Evolutionary conservation across 1,140 invertebrate genomes (phyloP).

Genomic region (Andrena cerasifolii): DNA sequence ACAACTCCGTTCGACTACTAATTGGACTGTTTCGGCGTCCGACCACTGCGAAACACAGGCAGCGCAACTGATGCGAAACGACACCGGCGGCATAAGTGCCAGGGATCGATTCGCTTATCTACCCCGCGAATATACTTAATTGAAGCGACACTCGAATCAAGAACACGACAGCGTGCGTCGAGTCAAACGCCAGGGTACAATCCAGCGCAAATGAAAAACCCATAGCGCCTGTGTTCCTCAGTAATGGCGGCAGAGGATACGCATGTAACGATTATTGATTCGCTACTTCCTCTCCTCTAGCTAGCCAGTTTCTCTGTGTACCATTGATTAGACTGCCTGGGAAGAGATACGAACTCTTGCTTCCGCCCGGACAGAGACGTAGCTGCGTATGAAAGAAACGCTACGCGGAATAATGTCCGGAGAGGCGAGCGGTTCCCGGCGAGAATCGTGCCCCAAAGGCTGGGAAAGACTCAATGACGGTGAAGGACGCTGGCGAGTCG

Average conservation of each 20-base stretch:
- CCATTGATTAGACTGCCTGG: too few relatives aligned
- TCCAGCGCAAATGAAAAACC: constrained; percentile 51
- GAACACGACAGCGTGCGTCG: constrained; percentile 36
- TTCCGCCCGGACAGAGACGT: too few relatives aligned
- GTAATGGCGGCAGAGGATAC: constrained; percentile 14
- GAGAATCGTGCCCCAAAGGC: constrained; percentile 5
- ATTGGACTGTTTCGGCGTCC: constrained; percentile 39
- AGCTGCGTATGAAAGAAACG: too few relatives aligned
- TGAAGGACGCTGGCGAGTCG: constrained; percentile 26
- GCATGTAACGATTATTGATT: constrained; percentile 41
- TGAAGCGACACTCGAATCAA: constrained; percentile 46
- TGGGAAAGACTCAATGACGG: constrained; percentile 4
- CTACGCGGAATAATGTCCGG: too few relatives aligned
- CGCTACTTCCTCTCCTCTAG: constrained; percentile 14
- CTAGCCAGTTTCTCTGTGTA: not conserved
- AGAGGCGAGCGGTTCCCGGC: constrained; percentile 4
- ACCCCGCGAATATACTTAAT: constrained; percentile 49
- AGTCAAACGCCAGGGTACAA: constrained; percentile 39
- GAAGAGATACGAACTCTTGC: too few relatives aligned
- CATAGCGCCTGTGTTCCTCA: constrained; percentile 13
- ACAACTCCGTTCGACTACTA: constrained; percentile 47
- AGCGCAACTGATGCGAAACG: constrained; percentile 41
- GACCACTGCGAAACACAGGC: constrained; percentile 26
- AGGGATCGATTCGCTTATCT: constrained; percentile 45
- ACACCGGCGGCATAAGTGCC: not conserved